Conservation (phyloP, 2,888 invertebrate genomes). For the Teleiodes luculella region DNA sequence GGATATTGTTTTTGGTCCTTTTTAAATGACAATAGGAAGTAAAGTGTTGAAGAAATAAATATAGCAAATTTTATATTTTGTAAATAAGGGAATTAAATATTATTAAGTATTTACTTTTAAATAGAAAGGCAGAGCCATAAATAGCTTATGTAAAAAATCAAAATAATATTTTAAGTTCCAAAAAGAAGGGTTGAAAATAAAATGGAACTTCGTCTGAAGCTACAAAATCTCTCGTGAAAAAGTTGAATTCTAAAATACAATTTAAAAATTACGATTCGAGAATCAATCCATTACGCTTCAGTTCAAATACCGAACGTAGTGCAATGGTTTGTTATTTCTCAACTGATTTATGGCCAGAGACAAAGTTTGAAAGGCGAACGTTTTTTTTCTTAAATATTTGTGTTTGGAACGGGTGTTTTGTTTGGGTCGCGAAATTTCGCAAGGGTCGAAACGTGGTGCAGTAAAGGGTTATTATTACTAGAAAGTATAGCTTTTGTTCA, state of each 20-base stretch:
- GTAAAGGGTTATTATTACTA: conserved; percentile 73
- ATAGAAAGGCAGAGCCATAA: no score
- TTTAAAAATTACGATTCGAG: background rate
- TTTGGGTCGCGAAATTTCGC: conserved; percentile 71
- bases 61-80: no score
- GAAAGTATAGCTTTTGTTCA: conserved; percentile 68
- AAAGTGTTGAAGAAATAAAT: no score
- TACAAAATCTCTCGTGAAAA: background rate
- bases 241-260: background rate
- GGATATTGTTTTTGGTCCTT: no score
- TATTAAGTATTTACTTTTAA: no score
- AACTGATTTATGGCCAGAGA: conserved; percentile 73
- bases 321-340: conserved; percentile 61
- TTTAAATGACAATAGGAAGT: no score
- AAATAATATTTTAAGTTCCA: no score
- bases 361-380: conserved; percentile 62
- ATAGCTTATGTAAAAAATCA: no score
- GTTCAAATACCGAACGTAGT: conserved; percentile 60
- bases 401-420: conserved; percentile 74
- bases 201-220: no score
- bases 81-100: no score
- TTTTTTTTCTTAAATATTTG: conserved; percentile 74
- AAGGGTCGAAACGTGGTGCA: conserved; percentile 62
- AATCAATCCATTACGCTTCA: conserved; percentile 59
- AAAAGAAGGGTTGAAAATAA: no score